phyloP scores from a whole-genome alignment of 2,888 invertebrate species.

The Temnothorax unifasciatus region DNA sequence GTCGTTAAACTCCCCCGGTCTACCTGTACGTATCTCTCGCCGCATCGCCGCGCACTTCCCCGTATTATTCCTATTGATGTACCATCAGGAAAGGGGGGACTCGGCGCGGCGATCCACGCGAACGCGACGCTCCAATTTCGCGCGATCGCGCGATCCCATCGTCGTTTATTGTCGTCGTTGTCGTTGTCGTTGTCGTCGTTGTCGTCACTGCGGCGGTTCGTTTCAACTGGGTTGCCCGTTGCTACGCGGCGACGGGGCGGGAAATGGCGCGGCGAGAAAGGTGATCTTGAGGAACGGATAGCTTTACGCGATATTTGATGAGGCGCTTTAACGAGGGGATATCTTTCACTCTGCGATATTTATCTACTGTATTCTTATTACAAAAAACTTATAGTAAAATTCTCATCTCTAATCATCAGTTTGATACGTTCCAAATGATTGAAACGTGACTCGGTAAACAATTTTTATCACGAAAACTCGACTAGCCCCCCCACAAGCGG shows the following conservation, averaged over 20 bases:
- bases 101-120: slow-evolving; percentile 63
- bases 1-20: slow-evolving; percentile 81
- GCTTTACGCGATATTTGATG: not conserved
- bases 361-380: not conserved
- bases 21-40: slow-evolving; percentile 68
- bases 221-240: not conserved
- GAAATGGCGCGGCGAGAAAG: not conserved
- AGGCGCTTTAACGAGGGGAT: not conserved
- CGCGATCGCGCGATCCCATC: slow-evolving; percentile 53
- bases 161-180: slow-evolving; percentile 1
- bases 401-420: not conserved
- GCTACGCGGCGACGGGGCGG: not conserved
- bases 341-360: not conserved
- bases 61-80: slow-evolving; percentile 79
- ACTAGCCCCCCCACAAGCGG: not conserved
- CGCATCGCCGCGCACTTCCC: slow-evolving; percentile 75
- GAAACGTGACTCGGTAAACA: not conserved
- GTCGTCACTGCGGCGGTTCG: not conserved
- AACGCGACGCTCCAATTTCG: slow-evolving; percentile 74
- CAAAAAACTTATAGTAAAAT: not conserved
- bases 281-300: not conserved
- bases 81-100: slow-evolving; percentile 39
- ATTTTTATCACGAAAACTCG: not conserved
- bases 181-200: not conserved
- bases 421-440: not conserved